Evolutionary conservation across 2,113 vertebrate genomes (phyloP).

Genomic region (Illadopsis cleaveri): DNA sequence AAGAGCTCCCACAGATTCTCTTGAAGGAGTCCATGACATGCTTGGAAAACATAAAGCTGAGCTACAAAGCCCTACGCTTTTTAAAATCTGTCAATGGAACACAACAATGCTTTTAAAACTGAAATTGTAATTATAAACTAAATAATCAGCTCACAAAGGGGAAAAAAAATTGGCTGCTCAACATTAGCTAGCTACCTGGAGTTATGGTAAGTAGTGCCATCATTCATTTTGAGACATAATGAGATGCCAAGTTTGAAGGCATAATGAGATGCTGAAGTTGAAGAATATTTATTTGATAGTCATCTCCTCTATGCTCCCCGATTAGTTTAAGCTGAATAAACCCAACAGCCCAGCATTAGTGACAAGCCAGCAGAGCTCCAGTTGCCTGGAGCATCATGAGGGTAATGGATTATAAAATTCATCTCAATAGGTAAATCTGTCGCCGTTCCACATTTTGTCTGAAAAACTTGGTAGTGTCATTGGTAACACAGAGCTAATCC

Average conservation of each 20-base stretch:
- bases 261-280: background rate
- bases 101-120: background rate
- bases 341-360: slow-evolving; percentile 2
- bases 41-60: background rate
- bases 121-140: background rate
- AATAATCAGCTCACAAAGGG: background rate
- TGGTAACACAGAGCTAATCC: background rate
- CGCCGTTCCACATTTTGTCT: background rate
- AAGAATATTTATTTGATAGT: slow-evolving; percentile 39
- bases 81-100: background rate
- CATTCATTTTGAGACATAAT: background rate
- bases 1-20: background rate
- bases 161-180: background rate
- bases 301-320: background rate
- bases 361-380: background rate
- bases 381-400: background rate
- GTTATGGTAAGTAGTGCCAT: background rate
- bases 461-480: background rate
- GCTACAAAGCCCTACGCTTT: background rate
- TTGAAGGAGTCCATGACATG: background rate
- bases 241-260: background rate
- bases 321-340: slow-evolving; percentile 33
- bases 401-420: slow-evolving; percentile 25
- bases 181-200: background rate
- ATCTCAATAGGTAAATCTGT: slow-evolving; percentile 25